phyloP scores from a whole-genome alignment of 1,140 invertebrate genomes.

The Drosophila pruinosa region DNA sequence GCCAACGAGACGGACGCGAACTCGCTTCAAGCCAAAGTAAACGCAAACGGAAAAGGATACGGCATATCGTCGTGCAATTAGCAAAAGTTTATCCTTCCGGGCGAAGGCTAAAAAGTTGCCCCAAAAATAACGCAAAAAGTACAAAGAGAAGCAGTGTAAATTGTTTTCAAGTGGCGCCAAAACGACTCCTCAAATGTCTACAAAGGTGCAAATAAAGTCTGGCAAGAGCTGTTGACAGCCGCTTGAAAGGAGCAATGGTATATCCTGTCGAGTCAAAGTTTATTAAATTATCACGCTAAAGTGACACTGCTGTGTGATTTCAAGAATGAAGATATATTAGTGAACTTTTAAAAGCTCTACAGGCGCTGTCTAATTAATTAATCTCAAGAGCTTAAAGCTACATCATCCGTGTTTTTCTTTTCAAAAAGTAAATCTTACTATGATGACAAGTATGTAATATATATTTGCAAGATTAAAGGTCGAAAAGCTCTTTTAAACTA shows the following conservation, averaged over 20 bases:
- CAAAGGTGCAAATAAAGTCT: constrained; percentile 54
- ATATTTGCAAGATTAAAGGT: too few relatives aligned
- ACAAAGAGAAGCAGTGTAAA: constrained; percentile 55
- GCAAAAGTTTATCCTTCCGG: constrained; percentile 6
- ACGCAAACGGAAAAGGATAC: constrained; percentile 8
- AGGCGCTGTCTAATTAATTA: too few relatives aligned
- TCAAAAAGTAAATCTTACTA: too few relatives aligned
- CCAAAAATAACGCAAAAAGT: background rate
- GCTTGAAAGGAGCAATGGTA: constrained; percentile 4
- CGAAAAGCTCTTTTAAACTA: background rate
- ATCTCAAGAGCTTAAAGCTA: background rate
- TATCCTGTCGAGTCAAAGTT: background rate
- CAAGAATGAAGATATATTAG: background rate
- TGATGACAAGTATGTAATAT: too few relatives aligned
- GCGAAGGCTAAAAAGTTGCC: background rate
- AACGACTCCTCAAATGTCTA: background rate
- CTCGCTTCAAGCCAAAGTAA: background rate
- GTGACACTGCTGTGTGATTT: background rate
- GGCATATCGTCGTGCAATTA: constrained; percentile 12
- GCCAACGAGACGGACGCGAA: constrained; percentile 18
- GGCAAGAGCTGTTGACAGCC: constrained; percentile 26
- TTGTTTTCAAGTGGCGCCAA: constrained; percentile 46
- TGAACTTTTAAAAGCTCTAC: background rate
- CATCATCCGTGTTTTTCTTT: background rate
- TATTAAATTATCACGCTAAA: background rate